Evolutionary conservation across 2,888 invertebrate genomes (phyloP).

Genomic region (Lapara coniferarum): DNA sequence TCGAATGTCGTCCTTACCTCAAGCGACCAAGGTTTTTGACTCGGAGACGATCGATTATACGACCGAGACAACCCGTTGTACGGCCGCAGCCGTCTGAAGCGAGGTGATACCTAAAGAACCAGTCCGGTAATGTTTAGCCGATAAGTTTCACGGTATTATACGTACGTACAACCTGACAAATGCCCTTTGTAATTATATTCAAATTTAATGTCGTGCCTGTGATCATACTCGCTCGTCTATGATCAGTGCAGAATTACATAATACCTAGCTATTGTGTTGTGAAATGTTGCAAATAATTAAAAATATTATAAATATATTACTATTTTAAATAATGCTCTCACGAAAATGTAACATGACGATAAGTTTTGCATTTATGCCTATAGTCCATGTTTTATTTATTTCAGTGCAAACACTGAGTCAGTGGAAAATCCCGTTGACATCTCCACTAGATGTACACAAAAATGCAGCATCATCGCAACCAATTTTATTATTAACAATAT

Average conservation of each 20-base stretch:
- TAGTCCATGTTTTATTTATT: not conserved
- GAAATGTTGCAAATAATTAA: too few species aligned
- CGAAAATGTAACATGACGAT: not conserved
- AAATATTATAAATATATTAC: not conserved
- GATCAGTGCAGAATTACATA: constrained; percentile 1
- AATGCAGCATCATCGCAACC: not conserved
- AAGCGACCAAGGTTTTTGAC: constrained; percentile 79
- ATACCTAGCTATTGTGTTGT: not conserved
- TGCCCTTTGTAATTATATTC: constrained; percentile 7
- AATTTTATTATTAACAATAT: constrained; percentile 8
- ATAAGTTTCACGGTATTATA: constrained; percentile 14
- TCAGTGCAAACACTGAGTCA: not conserved
- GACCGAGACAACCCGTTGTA: constrained; percentile 75
- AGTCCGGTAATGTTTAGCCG: constrained; percentile 53
- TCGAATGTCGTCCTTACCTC: constrained; percentile 72
- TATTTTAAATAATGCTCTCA: not conserved
- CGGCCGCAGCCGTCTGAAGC: constrained; percentile 77
- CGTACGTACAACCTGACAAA: constrained; percentile 11
- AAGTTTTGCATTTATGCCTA: not conserved
- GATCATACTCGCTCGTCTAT: not conserved
- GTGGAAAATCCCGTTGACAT: constrained; percentile 12
- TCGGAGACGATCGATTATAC: constrained; percentile 75
- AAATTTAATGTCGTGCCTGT: not conserved
- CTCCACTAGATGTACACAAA: constrained; percentile 5
- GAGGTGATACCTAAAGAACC: constrained; percentile 78